Evolutionary conservation across 2,888 invertebrate genomes (phyloP).

Genomic region (Tillus elongatus): DNA sequence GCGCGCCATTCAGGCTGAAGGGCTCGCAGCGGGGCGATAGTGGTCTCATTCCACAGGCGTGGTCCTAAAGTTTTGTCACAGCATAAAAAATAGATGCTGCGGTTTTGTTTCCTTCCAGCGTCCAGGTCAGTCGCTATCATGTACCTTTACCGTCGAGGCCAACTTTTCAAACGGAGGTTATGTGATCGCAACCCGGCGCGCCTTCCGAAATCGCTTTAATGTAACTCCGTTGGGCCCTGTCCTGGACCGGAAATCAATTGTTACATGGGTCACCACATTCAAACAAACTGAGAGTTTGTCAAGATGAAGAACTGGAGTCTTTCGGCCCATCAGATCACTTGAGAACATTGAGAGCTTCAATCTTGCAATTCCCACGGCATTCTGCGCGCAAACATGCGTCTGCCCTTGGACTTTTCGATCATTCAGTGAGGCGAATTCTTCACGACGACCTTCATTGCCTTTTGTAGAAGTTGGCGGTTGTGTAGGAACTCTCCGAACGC

Average conservation of each 20-base stretch:
- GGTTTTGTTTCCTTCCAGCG: too few species aligned
- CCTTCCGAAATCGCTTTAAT: conserved; percentile 22
- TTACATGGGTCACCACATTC: conserved; percentile 23
- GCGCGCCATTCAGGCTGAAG: conserved; percentile 8
- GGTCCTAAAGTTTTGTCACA: conserved; percentile 14
- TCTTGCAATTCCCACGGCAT: conserved; percentile 22
- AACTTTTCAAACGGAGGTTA: conserved; percentile 15
- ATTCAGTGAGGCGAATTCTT: conserved; percentile 6
- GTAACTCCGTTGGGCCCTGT: conserved; percentile 16
- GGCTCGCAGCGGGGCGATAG: conserved; percentile 9
- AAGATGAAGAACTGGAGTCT: conserved; percentile 21
- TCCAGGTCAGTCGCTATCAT: conserved; percentile 11
- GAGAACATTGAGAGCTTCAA: conserved; percentile 24
- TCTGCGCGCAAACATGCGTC: conserved; percentile 25
- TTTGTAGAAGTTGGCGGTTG: conserved; percentile 4
- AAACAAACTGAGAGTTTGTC: conserved; percentile 19
- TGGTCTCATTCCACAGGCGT: conserved; percentile 11
- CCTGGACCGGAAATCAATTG: conserved; percentile 22
- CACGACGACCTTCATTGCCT: conserved; percentile 5
- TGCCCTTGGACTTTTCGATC: conserved; percentile 20
- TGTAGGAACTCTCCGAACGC: conserved; percentile 4
- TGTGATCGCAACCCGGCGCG: conserved; percentile 19
- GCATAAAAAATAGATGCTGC: too few species aligned
- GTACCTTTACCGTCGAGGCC: conserved; percentile 17
- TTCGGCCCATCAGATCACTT: conserved; percentile 20